phyloP scores from a whole-genome alignment of 2,888 invertebrate genomes.

The Sesia bembeciformis region DNA sequence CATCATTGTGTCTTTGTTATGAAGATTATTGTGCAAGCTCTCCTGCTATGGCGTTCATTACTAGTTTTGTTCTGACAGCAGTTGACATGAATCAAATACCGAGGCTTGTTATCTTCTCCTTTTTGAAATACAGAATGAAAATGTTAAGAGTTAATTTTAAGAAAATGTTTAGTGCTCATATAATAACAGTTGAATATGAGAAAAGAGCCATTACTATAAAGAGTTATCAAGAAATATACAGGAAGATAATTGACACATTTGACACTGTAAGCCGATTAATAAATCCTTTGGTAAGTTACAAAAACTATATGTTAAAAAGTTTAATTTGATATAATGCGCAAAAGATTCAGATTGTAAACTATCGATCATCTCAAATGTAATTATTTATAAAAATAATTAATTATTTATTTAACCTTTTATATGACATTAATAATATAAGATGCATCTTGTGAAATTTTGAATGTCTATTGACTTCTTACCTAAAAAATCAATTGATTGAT shows the following conservation, averaged over 20 bases:
- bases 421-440: no score
- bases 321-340: no score
- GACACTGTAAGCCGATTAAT: neutral
- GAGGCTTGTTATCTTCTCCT: slow-evolving; percentile 3
- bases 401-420: no score
- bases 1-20: slow-evolving; percentile 3
- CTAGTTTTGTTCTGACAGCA: slow-evolving; percentile 4
- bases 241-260: slow-evolving; percentile 3
- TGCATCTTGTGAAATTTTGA: no score
- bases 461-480: no score
- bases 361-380: no score
- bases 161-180: neutral
- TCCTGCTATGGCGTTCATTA: neutral
- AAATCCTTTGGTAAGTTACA: slow-evolving; percentile 6
- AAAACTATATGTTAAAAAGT: no score
- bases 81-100: slow-evolving; percentile 6
- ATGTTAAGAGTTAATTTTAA: slow-evolving; percentile 3
- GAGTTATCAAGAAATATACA: slow-evolving; percentile 2
- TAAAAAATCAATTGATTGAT: no score
- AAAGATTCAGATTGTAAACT: no score
- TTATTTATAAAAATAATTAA: no score
- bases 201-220: neutral
- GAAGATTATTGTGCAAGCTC: slow-evolving; percentile 1
- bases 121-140: slow-evolving; percentile 3
- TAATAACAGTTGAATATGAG: neutral